phyloP scores from a whole-genome alignment of 2,888 invertebrate genomes.

The Clunio marinus region DNA sequence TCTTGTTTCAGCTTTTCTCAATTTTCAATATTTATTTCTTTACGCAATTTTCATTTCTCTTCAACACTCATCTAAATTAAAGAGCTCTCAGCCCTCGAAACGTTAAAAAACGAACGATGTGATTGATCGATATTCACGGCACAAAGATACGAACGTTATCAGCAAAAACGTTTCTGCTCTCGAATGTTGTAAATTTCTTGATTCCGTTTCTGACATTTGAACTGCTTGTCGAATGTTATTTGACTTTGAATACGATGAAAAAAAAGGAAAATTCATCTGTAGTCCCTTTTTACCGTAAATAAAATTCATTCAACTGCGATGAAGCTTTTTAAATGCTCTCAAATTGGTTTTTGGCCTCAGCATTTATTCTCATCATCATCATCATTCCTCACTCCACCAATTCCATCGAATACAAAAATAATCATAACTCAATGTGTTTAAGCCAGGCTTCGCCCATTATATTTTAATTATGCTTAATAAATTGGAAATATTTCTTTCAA shows the following conservation, averaged over 20 bases:
- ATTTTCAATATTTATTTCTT: no score
- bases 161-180: background rate
- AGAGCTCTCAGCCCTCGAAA: background rate
- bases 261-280: no score
- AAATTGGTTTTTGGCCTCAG: background rate
- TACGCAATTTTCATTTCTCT: background rate
- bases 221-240: background rate
- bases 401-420: background rate
- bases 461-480: constrained; percentile 28
- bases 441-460: constrained; percentile 22
- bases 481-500: background rate
- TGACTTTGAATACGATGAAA: no score
- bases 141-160: background rate
- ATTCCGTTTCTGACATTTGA: background rate
- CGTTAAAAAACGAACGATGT: background rate
- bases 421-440: constrained; percentile 30
- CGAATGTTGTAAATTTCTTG: background rate
- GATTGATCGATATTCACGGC: constrained; percentile 30
- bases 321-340: constrained; percentile 14
- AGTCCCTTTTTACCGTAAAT: no score
- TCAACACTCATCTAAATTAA: constrained; percentile 1
- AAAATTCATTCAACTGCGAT: background rate
- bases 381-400: background rate
- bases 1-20: background rate
- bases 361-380: background rate